Evolutionary conservation across 2,797 vertebrate genomes (phyloP).

Genomic region (Poeciliopsis paucimaculata): DNA sequence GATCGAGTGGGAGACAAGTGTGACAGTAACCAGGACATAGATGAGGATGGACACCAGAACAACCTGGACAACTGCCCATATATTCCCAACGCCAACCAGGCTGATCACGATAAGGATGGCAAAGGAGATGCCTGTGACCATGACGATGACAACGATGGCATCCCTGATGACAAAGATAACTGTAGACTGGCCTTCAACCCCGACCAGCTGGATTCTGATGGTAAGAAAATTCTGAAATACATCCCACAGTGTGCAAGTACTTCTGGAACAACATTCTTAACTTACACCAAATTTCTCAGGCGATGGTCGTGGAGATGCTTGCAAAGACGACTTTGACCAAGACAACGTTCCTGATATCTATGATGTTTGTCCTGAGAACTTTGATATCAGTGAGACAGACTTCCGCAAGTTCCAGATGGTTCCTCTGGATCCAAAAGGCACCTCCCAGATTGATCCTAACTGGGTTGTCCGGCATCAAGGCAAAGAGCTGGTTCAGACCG

Average conservation of each 20-base stretch:
- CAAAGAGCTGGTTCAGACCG: constrained; percentile 97
- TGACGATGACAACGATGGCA: constrained; percentile 95
- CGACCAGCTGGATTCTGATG: constrained; percentile 92
- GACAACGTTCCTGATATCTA: constrained; percentile 94
- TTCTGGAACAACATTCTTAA: background rate
- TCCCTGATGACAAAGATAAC: constrained; percentile 97
- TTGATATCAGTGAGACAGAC: constrained; percentile 95
- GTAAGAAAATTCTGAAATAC: constrained; percentile 71
- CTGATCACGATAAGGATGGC: constrained; percentile 97
- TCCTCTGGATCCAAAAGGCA: constrained; percentile 96
- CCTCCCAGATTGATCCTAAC: constrained; percentile 97
- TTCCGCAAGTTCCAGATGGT: constrained; percentile 99
- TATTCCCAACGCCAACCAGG: constrained; percentile 96
- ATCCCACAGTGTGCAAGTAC: background rate
- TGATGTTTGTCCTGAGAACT: constrained; percentile 96
- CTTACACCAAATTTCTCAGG: constrained; percentile 72
- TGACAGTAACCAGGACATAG: constrained; percentile 97
- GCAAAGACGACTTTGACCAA: constrained; percentile 96
- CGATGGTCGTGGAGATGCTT: constrained; percentile 95
- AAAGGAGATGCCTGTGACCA: constrained; percentile 97
- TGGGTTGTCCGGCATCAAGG: constrained; percentile 98
- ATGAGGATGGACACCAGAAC: constrained; percentile 98
- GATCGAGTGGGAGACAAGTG: constrained; percentile 95
- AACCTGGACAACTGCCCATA: constrained; percentile 99
- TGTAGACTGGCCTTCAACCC: constrained; percentile 92